Evolutionary conservation across 2,797 vertebrate species (phyloP).

Genomic region (Spinus olivaceus): DNA sequence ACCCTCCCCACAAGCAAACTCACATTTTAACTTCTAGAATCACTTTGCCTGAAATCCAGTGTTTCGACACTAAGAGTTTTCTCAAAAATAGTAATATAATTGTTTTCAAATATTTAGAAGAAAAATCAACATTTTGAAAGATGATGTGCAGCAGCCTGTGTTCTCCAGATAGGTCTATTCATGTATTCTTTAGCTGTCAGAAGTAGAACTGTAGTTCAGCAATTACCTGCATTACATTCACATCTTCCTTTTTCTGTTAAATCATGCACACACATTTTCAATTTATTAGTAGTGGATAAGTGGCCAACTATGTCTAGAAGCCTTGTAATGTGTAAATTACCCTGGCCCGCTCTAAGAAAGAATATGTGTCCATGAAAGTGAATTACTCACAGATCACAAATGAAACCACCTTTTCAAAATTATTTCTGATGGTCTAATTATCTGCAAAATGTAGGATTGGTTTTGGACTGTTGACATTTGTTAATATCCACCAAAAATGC

Average conservation of each 20-base stretch:
- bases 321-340: slow-evolving; percentile 61
- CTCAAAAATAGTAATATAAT: background rate
- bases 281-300: slow-evolving; percentile 49
- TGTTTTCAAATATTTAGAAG: slow-evolving; percentile 18
- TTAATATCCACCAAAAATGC: slow-evolving; percentile 65
- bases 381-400: slow-evolving; percentile 67
- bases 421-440: slow-evolving; percentile 64
- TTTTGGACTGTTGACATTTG: slow-evolving; percentile 61
- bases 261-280: slow-evolving; percentile 41
- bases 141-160: background rate
- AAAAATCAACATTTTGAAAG: slow-evolving; percentile 32
- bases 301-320: slow-evolving; percentile 41
- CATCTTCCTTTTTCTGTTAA: slow-evolving; percentile 42
- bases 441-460: slow-evolving; percentile 43
- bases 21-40: background rate
- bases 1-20: background rate
- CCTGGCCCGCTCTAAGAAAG: slow-evolving; percentile 20
- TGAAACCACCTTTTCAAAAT: slow-evolving; percentile 57
- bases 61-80: background rate
- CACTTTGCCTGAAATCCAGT: background rate
- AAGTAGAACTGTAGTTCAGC: background rate
- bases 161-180: background rate
- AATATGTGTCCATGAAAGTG: slow-evolving; percentile 52
- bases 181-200: slow-evolving; percentile 21
- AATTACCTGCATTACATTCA: slow-evolving; percentile 44